Base-by-base conservation (phyloP, 2,888 invertebrate genomes). In the Ornithoptera alexandrae region DNA sequence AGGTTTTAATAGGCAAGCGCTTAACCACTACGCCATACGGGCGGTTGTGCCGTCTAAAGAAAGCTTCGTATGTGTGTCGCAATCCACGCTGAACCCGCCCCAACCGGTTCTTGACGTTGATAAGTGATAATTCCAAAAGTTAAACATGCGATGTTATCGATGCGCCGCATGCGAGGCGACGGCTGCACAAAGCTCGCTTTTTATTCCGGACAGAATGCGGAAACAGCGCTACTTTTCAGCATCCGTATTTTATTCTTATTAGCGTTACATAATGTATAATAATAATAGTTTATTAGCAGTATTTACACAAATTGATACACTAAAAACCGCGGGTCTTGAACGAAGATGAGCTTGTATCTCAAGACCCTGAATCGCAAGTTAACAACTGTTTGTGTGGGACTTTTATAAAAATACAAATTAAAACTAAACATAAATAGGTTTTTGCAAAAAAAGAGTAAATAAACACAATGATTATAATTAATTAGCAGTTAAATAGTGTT, bases 41-140 rank as follows among this genome's bases (percentile, higher is more conserved):
- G 79, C 77, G 74, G 78, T 82, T 84, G 86, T 85, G 81, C 80
- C 77, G 79, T 78, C 74, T 78, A 76, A 88, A 87, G 89, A 89
- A 90, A 89, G 89, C 86, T 82, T 72, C 73, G 85, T 81, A 84
- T 89, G 77, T 89, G 77, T 86, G 90, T 84, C 88, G 79, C 84
- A 89, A 90, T 89, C 90, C 88, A 89, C 77, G 75, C 75, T 84
- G 84, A 86, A 85, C 85, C 84, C 83, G 83, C 81, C 79, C 74
- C 74, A 72, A 84, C 87, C 88, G 86, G 87, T 87, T 84, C 80
- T 58, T 42, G 74, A 72, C 68, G 64, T 62, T 65, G 69, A 71
- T 69, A 69, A 73, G 73, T 73, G 80, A 76, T 83, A 76, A 78
- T 75, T 77, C 75, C 79, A 72, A 83, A 78, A 83, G 62, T 58